A percentile compares a stretch with the other conserved stretches of the same genome.
Conservation (phyloP, 2,797 vertebrate genomes). For the Schizopygopsis malacanthus region DNA sequence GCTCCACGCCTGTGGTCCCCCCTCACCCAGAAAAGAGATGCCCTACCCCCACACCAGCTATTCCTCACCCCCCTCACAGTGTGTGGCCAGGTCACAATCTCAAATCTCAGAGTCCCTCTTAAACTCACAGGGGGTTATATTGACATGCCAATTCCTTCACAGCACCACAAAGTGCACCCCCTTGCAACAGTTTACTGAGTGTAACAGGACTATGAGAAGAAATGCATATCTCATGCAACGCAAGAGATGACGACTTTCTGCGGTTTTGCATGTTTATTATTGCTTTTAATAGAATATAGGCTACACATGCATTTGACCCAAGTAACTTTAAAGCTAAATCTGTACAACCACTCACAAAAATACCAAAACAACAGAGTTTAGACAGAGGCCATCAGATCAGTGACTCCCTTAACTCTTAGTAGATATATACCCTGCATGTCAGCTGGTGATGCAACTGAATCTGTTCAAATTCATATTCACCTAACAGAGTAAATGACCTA, state of each 20-base stretch:
- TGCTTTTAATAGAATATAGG: not conserved
- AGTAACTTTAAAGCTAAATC: not conserved
- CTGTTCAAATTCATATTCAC: not conserved
- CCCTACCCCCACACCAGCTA: slow-evolving; percentile 43
- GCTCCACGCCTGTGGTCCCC: slow-evolving; percentile 27
- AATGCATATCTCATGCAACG: not conserved
- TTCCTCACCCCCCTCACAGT: slow-evolving; percentile 53
- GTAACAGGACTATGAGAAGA: slow-evolving; percentile 6
- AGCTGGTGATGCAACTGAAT: not conserved
- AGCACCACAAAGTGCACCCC: slow-evolving; percentile 21
- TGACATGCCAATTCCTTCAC: slow-evolving; percentile 50
- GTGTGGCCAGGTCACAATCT: slow-evolving; percentile 58
- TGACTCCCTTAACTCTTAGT: not conserved
- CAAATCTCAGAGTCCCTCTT: slow-evolving; percentile 33
- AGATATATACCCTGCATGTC: not conserved
- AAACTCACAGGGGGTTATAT: slow-evolving; percentile 47
- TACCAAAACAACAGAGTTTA: slow-evolving; percentile 5
- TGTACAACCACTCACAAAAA: not conserved
- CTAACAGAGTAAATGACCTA: not conserved
- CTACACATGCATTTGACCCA: slow-evolving; percentile 13
- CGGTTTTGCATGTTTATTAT: not conserved
- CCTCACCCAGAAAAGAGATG: slow-evolving; percentile 45
- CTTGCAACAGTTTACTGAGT: not conserved
- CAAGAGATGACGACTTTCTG: not conserved
- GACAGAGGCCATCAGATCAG: not conserved